A percentile compares a stretch with the other conserved stretches of the same genome.
Conservation (phyloP, 2,888 invertebrate genomes). For the Synanthedon myopaeformis region DNA sequence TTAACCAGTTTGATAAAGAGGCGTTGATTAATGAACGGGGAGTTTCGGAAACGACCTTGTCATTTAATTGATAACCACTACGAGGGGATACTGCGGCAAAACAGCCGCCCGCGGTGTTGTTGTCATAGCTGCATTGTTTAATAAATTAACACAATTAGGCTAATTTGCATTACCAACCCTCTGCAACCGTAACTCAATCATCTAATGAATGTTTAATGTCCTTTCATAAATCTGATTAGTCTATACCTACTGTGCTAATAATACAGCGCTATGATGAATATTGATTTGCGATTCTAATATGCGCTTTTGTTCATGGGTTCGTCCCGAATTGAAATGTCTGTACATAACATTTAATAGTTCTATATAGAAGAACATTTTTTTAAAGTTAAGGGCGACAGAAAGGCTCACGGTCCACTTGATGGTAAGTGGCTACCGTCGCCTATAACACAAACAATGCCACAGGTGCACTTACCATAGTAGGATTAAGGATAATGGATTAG, state of each 20-base stretch:
- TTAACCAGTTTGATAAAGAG: constrained; percentile 7
- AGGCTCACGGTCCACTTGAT: no score
- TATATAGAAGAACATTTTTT: no score
- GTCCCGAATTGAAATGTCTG: no score
- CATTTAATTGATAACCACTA: constrained; percentile 11
- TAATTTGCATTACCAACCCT: neutral
- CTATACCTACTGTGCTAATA: neutral
- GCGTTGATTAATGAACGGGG: constrained; percentile 15
- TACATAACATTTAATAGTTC: no score
- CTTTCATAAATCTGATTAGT: neutral
- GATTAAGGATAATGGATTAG: no score
- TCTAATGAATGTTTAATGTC: neutral
- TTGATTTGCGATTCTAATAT: no score
- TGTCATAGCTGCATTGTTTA: constrained; percentile 8
- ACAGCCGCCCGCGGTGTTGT: constrained; percentile 5
- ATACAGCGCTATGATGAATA: neutral
- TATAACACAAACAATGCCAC: no score
- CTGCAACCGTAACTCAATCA: neutral
- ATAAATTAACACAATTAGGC: constrained; percentile 6
- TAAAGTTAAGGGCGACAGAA: no score
- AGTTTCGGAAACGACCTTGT: constrained; percentile 5
- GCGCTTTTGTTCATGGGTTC: no score
- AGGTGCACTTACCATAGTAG: no score
- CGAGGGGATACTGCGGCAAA: constrained; percentile 6
- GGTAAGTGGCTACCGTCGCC: no score